These are phyloP conservation scores for Cydia pomonella DNA, from an alignment of 1,140 invertebrate species.

Conservation along the genomic window DNA sequence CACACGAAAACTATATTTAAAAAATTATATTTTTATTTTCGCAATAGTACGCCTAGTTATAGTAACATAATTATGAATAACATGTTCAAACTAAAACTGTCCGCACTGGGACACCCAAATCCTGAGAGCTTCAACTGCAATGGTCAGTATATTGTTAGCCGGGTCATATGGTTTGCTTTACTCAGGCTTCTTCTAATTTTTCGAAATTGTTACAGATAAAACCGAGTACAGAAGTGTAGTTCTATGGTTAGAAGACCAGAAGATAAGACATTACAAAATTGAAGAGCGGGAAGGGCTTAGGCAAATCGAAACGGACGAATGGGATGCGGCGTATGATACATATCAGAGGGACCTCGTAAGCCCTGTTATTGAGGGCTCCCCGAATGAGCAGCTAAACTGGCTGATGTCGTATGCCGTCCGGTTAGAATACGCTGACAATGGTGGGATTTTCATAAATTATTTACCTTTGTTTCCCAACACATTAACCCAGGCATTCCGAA, in stretches of 20 bases:
- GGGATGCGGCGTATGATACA: conserved; percentile 87
- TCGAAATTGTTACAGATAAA: conserved; percentile 83
- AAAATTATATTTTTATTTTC: conserved; percentile 50
- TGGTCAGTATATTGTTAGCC: conserved; percentile 74
- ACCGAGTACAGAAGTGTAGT: conserved; percentile 90
- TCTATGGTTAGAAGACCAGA: conserved; percentile 96
- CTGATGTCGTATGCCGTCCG: conserved; percentile 91
- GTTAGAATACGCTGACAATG: conserved; percentile 91
- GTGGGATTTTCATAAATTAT: conserved; percentile 77
- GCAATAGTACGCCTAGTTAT: conserved; percentile 89
- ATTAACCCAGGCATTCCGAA: not conserved
- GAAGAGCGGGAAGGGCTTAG: conserved; percentile 89
- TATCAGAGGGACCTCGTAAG: conserved; percentile 90
- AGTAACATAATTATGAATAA: conserved; percentile 44
- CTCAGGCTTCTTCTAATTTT: conserved; percentile 34
- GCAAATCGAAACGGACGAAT: conserved; percentile 82
- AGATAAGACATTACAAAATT: conserved; percentile 93
- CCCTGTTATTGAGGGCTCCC: conserved; percentile 75
- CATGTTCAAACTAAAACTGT: conserved; percentile 88
- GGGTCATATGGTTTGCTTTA: conserved; percentile 17
- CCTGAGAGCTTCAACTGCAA: conserved; percentile 85
- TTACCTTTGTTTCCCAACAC: not conserved
- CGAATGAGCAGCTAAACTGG: conserved; percentile 89
- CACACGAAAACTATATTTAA: not conserved
- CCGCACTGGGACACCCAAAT: conserved; percentile 87